A percentile compares a stretch with the other conserved stretches of the same genome.
Conservation (phyloP, 2,113 vertebrate species). For the Dasyprocta punctata region DNA sequence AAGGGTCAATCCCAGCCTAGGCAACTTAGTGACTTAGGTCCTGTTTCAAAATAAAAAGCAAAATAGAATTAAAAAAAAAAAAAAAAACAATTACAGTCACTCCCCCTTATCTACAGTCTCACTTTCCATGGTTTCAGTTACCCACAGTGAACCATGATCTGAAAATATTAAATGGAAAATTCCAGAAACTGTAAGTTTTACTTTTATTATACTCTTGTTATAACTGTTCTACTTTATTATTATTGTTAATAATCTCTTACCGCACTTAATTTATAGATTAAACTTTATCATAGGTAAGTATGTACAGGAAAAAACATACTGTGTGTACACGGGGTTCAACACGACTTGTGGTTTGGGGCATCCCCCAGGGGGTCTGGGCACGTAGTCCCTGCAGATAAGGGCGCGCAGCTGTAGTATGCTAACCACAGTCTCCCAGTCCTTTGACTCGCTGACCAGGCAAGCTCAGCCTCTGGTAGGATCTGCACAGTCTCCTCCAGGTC, state of each 20-base stretch:
- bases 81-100: background rate
- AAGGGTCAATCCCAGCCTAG: no score
- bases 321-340: background rate
- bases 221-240: background rate
- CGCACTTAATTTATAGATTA: background rate
- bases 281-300: background rate
- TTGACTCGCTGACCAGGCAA: background rate
- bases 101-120: background rate
- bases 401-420: background rate
- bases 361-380: no score
- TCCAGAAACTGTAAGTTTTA: background rate
- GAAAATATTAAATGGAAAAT: slow-evolving; percentile 1
- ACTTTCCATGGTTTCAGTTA: background rate
- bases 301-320: background rate
- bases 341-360: background rate
- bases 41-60: background rate
- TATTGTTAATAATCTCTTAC: background rate
- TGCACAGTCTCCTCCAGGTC: background rate
- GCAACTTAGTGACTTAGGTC: background rate
- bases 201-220: background rate
- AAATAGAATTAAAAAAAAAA: background rate
- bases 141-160: background rate
- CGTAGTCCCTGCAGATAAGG: no score
- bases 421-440: background rate
- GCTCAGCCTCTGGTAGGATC: background rate